Base-by-base conservation (phyloP, 2,797 vertebrate species). In the Anabacerthia variegaticeps region DNA sequence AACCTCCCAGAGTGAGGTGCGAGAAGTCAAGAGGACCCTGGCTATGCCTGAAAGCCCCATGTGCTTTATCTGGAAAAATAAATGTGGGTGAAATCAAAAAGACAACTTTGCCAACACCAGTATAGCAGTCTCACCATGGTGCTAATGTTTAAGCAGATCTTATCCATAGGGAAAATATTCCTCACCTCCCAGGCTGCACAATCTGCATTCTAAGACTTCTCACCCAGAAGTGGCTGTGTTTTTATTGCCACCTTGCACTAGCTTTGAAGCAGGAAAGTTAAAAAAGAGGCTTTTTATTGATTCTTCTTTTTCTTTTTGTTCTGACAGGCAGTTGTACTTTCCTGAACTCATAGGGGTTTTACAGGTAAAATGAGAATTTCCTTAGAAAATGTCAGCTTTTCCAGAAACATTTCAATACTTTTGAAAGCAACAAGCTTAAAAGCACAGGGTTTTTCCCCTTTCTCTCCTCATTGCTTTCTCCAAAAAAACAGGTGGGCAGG, bases 341-440 rank as follows among this genome's bases (percentile, higher is more conserved):
- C 52, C 37, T 77, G 49, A 75, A 72, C 61, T 80, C 5, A 1
- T 46, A 89, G 27, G 43, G 87, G 4, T 5, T 66, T 94, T 91
- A 78, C 73, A 91, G 68, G 79, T 88, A 69, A 93, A 88, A 73
- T 9, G 36, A 89, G 22, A 89, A 62, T 67, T 96, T 85, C 73
- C 51, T 75, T 44, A 69, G 79, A 72, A 96, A 91, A 86, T 75
- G 73, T 88, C 85, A 89, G 8, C 39, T 81, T 74, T 52, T 7
- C 23, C 66, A 41, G 58, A 92, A 81, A 69, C 28, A 2, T 76
- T 94, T 72, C 44, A 89, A 34, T 55, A 58, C 61, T 88, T 93
- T 59, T 84, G 82, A 90, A 95, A 93, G 67, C 27, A 86, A n/a
- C 18, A 68, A 43, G n/a, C 54, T 92, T 72, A 39, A 80, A 92